Evolutionary conservation across 2,888 invertebrate genomes (phyloP).

Genomic region (Strigamia maritima): DNA sequence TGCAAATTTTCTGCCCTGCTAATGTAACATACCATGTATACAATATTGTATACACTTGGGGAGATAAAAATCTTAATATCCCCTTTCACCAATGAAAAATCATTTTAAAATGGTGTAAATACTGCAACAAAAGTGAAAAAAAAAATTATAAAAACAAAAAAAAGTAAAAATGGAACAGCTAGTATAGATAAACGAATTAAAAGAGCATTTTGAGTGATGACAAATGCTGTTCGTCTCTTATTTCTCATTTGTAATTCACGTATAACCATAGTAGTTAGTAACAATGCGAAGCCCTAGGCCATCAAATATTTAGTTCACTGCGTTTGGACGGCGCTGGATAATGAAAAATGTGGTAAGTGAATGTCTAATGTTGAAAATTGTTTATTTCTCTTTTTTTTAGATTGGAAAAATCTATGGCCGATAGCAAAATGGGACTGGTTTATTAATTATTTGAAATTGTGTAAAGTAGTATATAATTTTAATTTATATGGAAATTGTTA

Average conservation of each 20-base stretch:
- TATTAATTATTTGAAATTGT: no score
- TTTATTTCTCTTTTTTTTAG: background rate
- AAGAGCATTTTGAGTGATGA: constrained; percentile 9
- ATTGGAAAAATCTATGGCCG: background rate
- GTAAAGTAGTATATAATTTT: no score
- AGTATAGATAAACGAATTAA: background rate
- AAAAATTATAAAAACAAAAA: background rate
- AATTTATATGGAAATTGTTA: no score
- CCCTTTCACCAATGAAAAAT: background rate
- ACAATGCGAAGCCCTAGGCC: background rate
- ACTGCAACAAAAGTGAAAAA: background rate
- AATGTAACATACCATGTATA: constrained; percentile 18
- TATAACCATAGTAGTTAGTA: no score
- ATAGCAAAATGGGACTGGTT: background rate
- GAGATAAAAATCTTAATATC: background rate
- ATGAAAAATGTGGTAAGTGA: background rate
- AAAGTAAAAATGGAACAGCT: background rate
- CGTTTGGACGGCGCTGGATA: background rate
- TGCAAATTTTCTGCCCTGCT: constrained; percentile 17
- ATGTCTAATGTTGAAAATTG: background rate
- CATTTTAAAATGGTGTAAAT: constrained; percentile 17
- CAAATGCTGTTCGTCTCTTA: background rate
- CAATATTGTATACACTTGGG: constrained; percentile 1
- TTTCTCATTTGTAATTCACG: background rate
- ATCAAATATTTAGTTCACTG: background rate